phyloP scores from a whole-genome alignment of 2,113 vertebrate species.

The Hylia prasina region DNA sequence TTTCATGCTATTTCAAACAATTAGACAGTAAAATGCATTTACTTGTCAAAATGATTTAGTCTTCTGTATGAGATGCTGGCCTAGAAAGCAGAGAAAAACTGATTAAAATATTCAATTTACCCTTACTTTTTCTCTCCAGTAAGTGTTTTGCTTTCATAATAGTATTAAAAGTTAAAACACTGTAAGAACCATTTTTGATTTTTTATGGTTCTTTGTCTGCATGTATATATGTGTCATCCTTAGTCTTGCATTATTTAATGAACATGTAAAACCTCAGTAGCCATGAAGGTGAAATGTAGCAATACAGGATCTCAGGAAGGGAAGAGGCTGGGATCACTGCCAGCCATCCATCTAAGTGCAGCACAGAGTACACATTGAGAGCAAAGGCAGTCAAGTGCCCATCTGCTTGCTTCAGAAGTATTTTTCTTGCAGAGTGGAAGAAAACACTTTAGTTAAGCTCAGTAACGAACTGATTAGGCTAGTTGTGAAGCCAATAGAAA shows the following conservation, averaged over 20 bases:
- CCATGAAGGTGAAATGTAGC: not conserved
- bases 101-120: not conserved
- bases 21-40: not conserved
- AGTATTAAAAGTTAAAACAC: not conserved
- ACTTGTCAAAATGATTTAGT: not conserved
- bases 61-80: not conserved
- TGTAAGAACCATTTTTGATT: not conserved
- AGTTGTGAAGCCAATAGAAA: not conserved
- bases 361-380: not conserved
- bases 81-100: not conserved
- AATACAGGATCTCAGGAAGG: not conserved
- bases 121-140: not conserved
- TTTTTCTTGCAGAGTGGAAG: not conserved
- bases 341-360: not conserved
- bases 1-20: not conserved
- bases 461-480: slow-evolving; percentile 1
- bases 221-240: not conserved
- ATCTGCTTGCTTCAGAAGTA: slow-evolving; percentile 28
- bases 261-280: not conserved
- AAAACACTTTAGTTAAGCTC: slow-evolving; percentile 3
- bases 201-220: not conserved
- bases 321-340: not conserved
- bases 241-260: slow-evolving; percentile 7
- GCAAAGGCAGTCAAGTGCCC: not conserved
- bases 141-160: not conserved